Evolutionary conservation across 2,113 vertebrate species (phyloP).

Genomic region (Oceanodroma tethys): DNA sequence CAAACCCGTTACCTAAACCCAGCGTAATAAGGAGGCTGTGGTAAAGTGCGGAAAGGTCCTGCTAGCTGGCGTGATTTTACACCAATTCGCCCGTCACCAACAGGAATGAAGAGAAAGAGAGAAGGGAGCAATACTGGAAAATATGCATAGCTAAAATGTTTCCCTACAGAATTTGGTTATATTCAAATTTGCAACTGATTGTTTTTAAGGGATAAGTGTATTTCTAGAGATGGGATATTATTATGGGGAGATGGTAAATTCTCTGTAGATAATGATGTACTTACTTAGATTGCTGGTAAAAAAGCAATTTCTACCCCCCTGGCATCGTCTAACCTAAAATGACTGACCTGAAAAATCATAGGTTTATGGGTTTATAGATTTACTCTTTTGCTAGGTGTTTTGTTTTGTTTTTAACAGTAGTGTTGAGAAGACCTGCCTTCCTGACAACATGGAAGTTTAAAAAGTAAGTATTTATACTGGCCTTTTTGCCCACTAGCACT

Average conservation of each 20-base stretch:
- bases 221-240: not conserved
- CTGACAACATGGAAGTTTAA: not conserved
- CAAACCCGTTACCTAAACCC: not conserved
- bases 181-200: conserved; percentile 14
- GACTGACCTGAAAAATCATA: not conserved
- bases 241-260: not conserved
- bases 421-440: not conserved
- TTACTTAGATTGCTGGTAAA: not conserved
- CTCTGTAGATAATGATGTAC: not conserved
- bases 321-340: not conserved
- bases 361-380: not conserved
- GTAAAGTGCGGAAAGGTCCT: conserved; percentile 9
- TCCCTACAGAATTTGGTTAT: not conserved
- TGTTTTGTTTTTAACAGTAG: not conserved
- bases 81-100: not conserved
- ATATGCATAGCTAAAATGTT: not conserved
- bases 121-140: not conserved
- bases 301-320: not conserved
- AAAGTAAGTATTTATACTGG: not conserved
- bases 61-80: not conserved
- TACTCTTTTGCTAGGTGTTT: not conserved
- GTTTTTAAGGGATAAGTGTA: not conserved
- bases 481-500: not conserved
- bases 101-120: not conserved
- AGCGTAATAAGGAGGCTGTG: not conserved